These are phyloP conservation scores for Spheniscus humboldti DNA, from an alignment of 2,797 vertebrate genomes.

Conservation along the genomic window DNA sequence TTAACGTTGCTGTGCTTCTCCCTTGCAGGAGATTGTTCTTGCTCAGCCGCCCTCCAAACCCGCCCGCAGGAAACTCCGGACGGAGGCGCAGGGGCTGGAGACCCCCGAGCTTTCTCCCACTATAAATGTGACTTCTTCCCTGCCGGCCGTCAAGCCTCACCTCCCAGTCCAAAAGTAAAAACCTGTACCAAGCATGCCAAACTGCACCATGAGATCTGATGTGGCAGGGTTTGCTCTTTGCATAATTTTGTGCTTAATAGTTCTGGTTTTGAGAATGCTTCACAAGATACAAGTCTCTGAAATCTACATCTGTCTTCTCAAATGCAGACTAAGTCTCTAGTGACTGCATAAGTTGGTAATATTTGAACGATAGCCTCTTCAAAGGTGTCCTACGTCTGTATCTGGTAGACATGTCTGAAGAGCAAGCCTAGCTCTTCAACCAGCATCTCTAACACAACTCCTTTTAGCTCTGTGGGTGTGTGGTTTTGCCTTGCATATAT, in stretches of 20 bases:
- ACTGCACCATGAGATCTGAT: neutral
- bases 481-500: neutral
- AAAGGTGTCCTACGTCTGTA: neutral
- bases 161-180: conserved; percentile 83
- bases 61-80: conserved; percentile 84
- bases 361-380: neutral
- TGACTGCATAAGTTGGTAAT: neutral
- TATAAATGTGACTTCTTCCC: conserved; percentile 62
- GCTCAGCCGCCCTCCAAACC: conserved; percentile 89
- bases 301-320: neutral
- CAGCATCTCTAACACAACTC: neutral
- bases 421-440: neutral
- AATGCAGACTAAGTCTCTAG: neutral
- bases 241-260: neutral
- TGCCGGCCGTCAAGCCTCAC: conserved; percentile 73
- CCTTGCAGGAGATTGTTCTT: conserved; percentile 76
- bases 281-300: neutral
- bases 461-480: neutral
- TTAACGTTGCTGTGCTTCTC: neutral
- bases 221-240: neutral
- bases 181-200: neutral
- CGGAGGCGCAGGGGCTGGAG: conserved; percentile 80
- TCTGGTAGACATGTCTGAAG: neutral
- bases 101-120: conserved; percentile 69
- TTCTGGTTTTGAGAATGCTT: neutral